These are phyloP conservation scores for Zapornia atra DNA, from an alignment of 2,113 vertebrate species.

Conservation along the genomic window DNA sequence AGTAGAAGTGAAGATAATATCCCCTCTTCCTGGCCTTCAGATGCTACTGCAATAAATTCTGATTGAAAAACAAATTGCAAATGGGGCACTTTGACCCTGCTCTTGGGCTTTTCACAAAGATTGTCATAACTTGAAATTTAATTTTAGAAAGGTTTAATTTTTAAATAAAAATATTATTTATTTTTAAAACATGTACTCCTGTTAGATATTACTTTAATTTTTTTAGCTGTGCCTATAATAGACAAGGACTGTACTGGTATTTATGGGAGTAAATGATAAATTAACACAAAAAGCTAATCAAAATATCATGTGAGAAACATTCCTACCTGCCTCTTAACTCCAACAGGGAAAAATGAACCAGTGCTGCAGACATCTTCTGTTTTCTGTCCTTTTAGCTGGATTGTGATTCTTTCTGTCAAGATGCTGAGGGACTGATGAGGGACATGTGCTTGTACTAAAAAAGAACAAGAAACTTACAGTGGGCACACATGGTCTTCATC, in stretches of 20 bases:
- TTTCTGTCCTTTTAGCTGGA: neutral
- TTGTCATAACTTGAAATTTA: neutral
- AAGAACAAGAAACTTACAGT: neutral
- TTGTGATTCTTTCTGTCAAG: neutral
- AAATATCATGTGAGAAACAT: neutral
- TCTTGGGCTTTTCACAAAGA: neutral
- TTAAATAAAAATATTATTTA: neutral
- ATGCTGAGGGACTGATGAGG: neutral
- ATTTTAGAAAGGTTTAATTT: neutral
- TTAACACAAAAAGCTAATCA: neutral
- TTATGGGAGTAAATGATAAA: neutral
- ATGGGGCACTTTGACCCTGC: neutral
- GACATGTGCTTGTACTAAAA: neutral
- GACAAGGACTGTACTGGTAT: neutral
- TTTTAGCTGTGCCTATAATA: neutral
- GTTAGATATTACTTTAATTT: neutral
- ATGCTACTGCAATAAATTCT: constrained; percentile 4
- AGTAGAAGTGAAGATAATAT: constrained; percentile 11
- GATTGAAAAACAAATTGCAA: neutral
- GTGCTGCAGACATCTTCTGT: neutral
- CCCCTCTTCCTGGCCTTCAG: neutral
- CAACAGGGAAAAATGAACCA: neutral
- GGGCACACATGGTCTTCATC: neutral
- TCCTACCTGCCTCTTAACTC: neutral
- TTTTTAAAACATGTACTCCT: neutral